phyloP scores from a whole-genome alignment of 2,888 invertebrate genomes.

The Drosophila peninsularis region DNA sequence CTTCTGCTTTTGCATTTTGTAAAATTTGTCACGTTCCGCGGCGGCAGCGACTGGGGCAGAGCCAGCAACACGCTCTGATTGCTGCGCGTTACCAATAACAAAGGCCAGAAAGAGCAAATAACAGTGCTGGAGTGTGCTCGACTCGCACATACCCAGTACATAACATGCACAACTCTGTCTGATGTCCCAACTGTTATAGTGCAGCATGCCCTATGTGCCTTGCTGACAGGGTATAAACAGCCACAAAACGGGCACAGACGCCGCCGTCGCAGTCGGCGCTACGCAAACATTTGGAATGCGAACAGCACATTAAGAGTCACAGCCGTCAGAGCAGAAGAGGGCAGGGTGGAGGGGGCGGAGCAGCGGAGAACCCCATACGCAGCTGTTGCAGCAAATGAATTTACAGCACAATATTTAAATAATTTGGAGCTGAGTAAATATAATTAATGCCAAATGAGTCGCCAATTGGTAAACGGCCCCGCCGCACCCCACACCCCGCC shows the following conservation, averaged over 20 bases:
- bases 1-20: slow-evolving; percentile 47
- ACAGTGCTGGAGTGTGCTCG: not conserved
- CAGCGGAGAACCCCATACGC: not conserved
- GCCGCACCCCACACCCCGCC: not conserved
- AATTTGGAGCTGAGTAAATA: slow-evolving; percentile 31
- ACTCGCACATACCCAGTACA: not conserved
- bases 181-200: not conserved
- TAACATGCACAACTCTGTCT: too few relatives aligned
- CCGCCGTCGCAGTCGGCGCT: slow-evolving; percentile 4
- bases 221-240: not conserved
- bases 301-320: slow-evolving; percentile 32
- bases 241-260: slow-evolving; percentile 21
- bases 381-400: slow-evolving; percentile 33
- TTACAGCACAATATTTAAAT: slow-evolving; percentile 31
- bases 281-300: slow-evolving; percentile 52
- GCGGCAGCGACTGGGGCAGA: not conserved
- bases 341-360: not conserved
- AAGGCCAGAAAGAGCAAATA: slow-evolving; percentile 48
- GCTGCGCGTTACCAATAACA: slow-evolving; percentile 46
- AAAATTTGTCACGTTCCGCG: slow-evolving; percentile 76
- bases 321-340: not conserved
- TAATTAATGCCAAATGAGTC: slow-evolving; percentile 71
- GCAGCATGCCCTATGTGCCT: not conserved
- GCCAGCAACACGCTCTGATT: slow-evolving; percentile 60
- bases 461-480: slow-evolving; percentile 34